Conservation (phyloP, 1,140 invertebrate genomes). For the Meloidogyne chitwoodi region DNA sequence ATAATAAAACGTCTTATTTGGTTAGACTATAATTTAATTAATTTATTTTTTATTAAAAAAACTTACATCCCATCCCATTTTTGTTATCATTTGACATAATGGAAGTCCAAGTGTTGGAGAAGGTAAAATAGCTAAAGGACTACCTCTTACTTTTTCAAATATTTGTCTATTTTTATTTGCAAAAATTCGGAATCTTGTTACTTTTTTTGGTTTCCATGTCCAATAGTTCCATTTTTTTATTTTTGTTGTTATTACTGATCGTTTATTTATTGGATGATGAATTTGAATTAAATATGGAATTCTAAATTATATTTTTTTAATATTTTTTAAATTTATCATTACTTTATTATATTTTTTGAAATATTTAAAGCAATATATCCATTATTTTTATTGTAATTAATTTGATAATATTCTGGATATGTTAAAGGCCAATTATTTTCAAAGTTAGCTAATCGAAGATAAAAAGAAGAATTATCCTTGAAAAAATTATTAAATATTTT, state of each 20-base stretch:
- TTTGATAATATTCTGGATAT: neutral
- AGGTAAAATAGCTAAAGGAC: neutral
- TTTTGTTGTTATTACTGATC: neutral
- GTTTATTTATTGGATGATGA: neutral
- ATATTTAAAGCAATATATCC: neutral
- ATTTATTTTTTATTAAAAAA: too few relatives aligned
- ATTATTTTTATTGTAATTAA: neutral
- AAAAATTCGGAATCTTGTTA: neutral
- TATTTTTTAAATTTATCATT: neutral
- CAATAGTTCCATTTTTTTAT: neutral
- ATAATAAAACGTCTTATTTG: slow-evolving; percentile 16
- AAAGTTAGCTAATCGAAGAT: neutral
- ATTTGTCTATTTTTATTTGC: neutral
- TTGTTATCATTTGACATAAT: neutral
- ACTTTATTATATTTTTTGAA: neutral
- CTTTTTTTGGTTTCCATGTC: neutral
- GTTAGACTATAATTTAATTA: neutral
- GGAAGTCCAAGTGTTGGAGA: neutral
- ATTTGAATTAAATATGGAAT: neutral
- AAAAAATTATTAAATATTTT: neutral
- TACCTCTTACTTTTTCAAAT: neutral
- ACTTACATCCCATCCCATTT: neutral
- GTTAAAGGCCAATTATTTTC: neutral
- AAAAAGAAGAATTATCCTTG: neutral
- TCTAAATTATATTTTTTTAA: neutral